Conservation (phyloP, 2,888 invertebrate genomes). For the Automeris io region DNA sequence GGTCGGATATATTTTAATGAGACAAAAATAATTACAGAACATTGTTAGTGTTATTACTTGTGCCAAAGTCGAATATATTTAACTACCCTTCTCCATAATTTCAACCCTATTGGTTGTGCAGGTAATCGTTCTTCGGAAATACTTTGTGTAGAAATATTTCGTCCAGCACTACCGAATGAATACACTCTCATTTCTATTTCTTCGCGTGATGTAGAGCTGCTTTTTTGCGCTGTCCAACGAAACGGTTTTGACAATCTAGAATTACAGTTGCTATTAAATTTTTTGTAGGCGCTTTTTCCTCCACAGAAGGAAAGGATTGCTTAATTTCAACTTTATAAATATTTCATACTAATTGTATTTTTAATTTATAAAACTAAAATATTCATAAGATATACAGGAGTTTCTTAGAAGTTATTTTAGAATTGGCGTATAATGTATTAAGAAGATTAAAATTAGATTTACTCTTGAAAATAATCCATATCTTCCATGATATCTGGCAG, state of each 20-base stretch:
- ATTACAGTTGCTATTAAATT: no score
- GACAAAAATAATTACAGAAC: no score
- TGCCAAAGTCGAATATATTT: constrained; percentile 13
- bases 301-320: no score
- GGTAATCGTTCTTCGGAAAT: constrained; percentile 28
- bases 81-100: constrained; percentile 22
- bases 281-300: no score
- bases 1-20: no score
- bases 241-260: constrained; percentile 57
- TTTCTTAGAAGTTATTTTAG: no score
- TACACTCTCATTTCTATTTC: constrained; percentile 56
- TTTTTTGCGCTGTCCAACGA: constrained; percentile 66
- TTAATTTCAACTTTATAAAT: no score
- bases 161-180: constrained; percentile 47
- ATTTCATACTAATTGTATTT: no score
- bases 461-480: constrained; percentile 69
- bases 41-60: constrained; percentile 22
- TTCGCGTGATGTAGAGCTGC: constrained; percentile 49
- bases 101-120: constrained; percentile 36
- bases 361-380: no score
- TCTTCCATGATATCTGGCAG: constrained; percentile 57
- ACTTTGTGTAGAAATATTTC: constrained; percentile 18
- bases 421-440: no score
- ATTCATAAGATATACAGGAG: no score
- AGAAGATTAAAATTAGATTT: constrained; percentile 16